A percentile compares a stretch with the other conserved stretches of the same genome.
phyloP scores from a whole-genome alignment of 2,888 invertebrate species.

The Trissolcus japonicus region DNA sequence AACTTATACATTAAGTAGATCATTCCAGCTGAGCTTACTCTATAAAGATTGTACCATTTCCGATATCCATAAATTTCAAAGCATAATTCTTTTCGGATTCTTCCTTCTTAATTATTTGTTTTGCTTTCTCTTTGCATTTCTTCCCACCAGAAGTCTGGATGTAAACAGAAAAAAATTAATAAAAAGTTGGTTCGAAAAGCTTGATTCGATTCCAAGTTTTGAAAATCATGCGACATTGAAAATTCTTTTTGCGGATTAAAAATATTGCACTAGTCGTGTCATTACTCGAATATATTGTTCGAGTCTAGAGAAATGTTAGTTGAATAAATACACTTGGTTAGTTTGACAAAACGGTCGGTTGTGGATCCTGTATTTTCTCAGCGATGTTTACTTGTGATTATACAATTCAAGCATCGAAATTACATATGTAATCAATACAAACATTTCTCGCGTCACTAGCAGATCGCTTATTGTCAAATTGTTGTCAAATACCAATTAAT shows the following conservation, averaged over 20 bases:
- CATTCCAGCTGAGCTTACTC: slow-evolving; percentile 28
- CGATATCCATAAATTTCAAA: background rate
- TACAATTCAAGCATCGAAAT: slow-evolving; percentile 7
- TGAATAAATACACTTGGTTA: slow-evolving; percentile 13
- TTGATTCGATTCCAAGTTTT: too few species aligned
- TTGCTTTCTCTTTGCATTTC: slow-evolving; percentile 8
- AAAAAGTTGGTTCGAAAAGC: too few species aligned
- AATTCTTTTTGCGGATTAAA: too few species aligned
- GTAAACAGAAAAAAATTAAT: too few species aligned
- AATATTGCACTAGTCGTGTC: too few species aligned
- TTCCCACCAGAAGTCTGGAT: background rate
- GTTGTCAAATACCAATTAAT: too few species aligned
- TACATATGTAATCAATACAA: slow-evolving; percentile 6
- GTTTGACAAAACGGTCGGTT: slow-evolving; percentile 10
- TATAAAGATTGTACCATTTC: slow-evolving; percentile 34
- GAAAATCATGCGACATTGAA: too few species aligned
- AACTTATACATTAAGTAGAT: slow-evolving; percentile 28
- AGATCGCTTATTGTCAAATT: too few species aligned
- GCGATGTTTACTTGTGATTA: too few species aligned
- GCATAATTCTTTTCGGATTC: slow-evolving; percentile 12
- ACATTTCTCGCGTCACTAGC: background rate
- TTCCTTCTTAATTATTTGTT: slow-evolving; percentile 21
- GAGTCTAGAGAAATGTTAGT: background rate
- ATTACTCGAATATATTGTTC: slow-evolving; percentile 3
- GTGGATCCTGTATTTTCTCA: too few species aligned